Base-by-base conservation (phyloP, 2,888 invertebrate species). In the Lepidochrysops patricia region DNA sequence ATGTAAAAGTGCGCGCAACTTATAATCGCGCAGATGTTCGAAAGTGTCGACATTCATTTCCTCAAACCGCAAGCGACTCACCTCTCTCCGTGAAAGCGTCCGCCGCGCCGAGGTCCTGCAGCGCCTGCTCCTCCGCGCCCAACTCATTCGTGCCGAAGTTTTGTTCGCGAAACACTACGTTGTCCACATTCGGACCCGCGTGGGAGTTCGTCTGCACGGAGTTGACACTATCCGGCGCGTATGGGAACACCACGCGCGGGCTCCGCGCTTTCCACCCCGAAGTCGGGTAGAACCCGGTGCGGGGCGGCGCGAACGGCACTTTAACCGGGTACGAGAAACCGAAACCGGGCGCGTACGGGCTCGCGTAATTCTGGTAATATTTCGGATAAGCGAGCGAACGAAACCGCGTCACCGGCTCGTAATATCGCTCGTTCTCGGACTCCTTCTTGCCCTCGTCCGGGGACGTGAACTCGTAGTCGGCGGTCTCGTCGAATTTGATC, bases 81-180 rank as follows among this genome's bases (percentile, higher is more conserved):
- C 94, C 94, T 90, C 93, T 90, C 70, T 94, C 93, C 66, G 92
- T 89, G 68, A 91, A 91, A 50, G 90, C 90, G 60, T 88, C 83
- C 35, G 80, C 83, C 9, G 90, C 85, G 6, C 82, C 89, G 60
- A 92, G 81, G 70, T 94, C 94, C 82, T 94, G 94, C 49, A 93
- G 75, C 63, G 88, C 90, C 64, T 90, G 90, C 25, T 92, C 92
- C 66, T 92, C 92, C 26, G 90, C 80, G 0, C 89, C 87, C 56
- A 92, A 75, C 63, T 92, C 92, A 65, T 90, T 91, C 58, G 91
- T 74, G 66, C 91, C 91, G 67, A 92, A 91, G 74, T 87, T 91
- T 71, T 91, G 92, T 66, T 92, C 92, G 72, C 92, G 90, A 67
- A 86, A 89, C 80, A 89, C 86, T 1, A 90, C 86, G 74, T 89